A percentile compares a stretch with the other conserved stretches of the same genome.
Conservation (phyloP, 2,888 invertebrate genomes). For the Macrophya alboannulata region DNA sequence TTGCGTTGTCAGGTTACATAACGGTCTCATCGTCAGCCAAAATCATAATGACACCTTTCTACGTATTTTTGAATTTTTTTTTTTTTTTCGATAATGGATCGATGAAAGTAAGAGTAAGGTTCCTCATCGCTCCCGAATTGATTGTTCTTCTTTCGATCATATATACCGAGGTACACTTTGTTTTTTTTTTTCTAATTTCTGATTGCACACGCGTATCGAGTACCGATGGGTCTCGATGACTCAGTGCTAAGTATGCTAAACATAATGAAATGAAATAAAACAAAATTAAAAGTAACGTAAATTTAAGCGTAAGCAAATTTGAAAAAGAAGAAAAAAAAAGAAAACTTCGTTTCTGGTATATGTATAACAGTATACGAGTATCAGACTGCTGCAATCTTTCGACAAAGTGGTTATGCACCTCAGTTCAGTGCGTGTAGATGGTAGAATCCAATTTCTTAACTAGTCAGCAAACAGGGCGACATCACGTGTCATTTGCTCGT, state of each 20-base stretch:
- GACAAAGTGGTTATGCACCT: background rate
- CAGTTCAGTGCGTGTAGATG: constrained; percentile 16
- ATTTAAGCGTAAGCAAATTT: background rate
- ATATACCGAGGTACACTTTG: background rate
- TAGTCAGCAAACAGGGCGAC: constrained; percentile 36
- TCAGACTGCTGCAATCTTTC: background rate
- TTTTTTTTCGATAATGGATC: background rate
- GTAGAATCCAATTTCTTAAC: constrained; percentile 25
- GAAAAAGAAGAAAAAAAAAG: too few relatives aligned
- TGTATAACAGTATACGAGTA: background rate
- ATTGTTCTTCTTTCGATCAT: background rate
- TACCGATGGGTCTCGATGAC: background rate
- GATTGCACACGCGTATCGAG: background rate
- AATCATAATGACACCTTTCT: background rate
- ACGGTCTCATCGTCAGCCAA: constrained; percentile 26
- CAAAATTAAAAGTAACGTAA: background rate
- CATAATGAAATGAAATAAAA: background rate
- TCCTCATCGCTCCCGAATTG: background rate
- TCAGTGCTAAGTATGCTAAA: background rate
- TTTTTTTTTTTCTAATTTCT: background rate
- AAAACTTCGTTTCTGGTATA: background rate
- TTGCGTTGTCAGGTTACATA: constrained; percentile 8
- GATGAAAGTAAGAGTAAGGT: background rate
- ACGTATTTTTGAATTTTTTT: background rate
- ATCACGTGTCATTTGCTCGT: constrained; percentile 30